Evolutionary conservation across 2,797 vertebrate genomes (phyloP).

Genomic region (Cheirogaleus major): DNA sequence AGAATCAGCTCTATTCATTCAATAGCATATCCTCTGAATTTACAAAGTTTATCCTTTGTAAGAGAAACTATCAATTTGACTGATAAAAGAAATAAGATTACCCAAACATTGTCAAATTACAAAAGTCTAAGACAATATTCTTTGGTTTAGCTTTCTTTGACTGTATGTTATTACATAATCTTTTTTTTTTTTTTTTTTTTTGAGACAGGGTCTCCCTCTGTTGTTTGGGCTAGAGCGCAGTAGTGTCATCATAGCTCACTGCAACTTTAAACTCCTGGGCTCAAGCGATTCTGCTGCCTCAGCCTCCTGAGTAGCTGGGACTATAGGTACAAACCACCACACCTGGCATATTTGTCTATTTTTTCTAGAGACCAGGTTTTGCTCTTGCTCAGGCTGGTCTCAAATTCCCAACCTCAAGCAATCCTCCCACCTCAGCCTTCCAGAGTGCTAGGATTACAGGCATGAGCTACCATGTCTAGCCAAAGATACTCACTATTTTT

Average conservation of each 20-base stretch:
- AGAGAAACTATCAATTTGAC: neutral
- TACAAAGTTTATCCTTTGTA: neutral
- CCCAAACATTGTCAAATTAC: neutral
- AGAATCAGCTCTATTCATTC: neutral
- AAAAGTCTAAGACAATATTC: neutral
- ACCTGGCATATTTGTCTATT: neutral
- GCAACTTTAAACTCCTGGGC: too few relatives aligned
- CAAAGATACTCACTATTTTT: neutral
- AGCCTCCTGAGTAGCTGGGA: too few relatives aligned
- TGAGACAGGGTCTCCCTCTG: too few relatives aligned
- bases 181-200: too few relatives aligned
- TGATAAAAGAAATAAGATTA: slow-evolving; percentile 14
- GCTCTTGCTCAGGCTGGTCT: neutral
- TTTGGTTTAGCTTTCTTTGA: neutral
- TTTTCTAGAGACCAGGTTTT: neutral
- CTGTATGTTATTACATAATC: neutral
- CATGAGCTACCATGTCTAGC: too few relatives aligned
- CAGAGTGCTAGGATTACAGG: neutral
- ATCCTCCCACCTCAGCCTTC: neutral
- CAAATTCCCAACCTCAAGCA: neutral
- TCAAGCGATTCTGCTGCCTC: too few relatives aligned
- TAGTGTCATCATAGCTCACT: too few relatives aligned
- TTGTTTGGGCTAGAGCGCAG: too few relatives aligned
- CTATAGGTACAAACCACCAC: too few relatives aligned
- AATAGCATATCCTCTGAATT: neutral